Percentiles rank a stretch among this genome's conserved stretches.
Evolutionary conservation across 1,140 invertebrate species (phyloP).

Genomic region (Luehdorfia chinensis): DNA sequence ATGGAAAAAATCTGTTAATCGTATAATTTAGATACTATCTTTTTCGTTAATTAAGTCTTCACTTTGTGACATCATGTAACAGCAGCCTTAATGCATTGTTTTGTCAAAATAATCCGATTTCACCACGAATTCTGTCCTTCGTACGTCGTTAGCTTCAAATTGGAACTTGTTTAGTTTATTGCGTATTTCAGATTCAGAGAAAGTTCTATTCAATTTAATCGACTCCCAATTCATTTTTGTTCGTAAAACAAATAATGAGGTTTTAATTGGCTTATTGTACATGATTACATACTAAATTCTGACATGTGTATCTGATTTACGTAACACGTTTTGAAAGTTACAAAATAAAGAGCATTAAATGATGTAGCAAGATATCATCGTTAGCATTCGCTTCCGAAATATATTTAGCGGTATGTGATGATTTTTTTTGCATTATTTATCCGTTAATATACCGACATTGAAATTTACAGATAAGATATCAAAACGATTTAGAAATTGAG

Average conservation of each 20-base stretch:
- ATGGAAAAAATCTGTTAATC: no score
- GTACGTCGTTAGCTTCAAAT: conserved; percentile 20
- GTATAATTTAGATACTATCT: no score
- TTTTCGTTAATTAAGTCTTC: no score
- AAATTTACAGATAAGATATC: no score
- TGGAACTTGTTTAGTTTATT: conserved; percentile 17
- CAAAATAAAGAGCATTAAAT: neutral
- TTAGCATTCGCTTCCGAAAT: neutral
- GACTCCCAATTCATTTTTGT: conserved; percentile 12
- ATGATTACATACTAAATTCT: conserved; percentile 21
- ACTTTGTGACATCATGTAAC: no score
- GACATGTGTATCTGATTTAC: conserved; percentile 3
- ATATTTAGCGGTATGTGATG: neutral
- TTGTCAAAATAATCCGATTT: conserved; percentile 23
- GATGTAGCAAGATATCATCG: neutral
- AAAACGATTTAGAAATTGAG: no score
- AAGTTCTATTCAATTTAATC: conserved; percentile 24
- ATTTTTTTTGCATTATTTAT: no score
- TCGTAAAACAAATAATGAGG: conserved; percentile 23
- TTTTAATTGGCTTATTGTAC: conserved; percentile 35
- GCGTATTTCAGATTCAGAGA: conserved; percentile 20
- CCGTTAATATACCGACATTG: no score
- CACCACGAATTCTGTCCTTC: conserved; percentile 26
- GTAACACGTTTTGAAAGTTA: conserved; percentile 11
- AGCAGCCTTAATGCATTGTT: no score